Evolutionary conservation across 2,797 vertebrate genomes (phyloP), one percentile per base, ranked within the genome.

Genomic region (Gymnodraco acuticeps): DNA sequence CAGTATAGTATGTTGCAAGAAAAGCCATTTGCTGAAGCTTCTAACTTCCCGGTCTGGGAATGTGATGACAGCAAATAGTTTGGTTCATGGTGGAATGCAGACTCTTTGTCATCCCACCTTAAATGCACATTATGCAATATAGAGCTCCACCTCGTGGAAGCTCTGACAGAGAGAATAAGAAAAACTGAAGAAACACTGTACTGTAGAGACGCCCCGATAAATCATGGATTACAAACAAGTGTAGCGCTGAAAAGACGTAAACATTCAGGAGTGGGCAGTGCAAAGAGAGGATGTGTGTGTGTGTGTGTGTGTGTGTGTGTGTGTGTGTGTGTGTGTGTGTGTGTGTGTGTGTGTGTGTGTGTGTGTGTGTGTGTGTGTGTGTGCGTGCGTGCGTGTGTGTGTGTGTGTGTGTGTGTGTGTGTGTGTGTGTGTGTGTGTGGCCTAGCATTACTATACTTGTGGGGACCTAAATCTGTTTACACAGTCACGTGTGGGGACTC

Each of bases 121-220:
- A 19, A 43, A 50, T n/a, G 19, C 14, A 23, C 19, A 45, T 14
- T 45, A 10, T 45, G 52, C 1, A 3, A 0, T 53, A 23, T 14
- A 41, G 48, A 68, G 66, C 75, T 48, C 67, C 68, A 62, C 50
- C 62, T 31, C 19, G 64, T 78, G 82, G 50, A 61, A 19, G 19
- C 53, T 56, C 19, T 46, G 27, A 58, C 45, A 16, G 20, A 13
- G 31, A 10, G 2, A 12, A 45, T 5, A 9, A 19, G 33, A 10
- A 20, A 46, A 14, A 45, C 23, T 46, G 38, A 33, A 45, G 51
- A 41, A 27, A 52, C 43, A 38, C 55, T 19, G 27, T 27, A 1
- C 27, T 4, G 48, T 38, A 0, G 45, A 66, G 38, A 3, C 10
- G 2, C 43, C 20, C 8, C 42, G 52, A 15, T 38, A 70, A 64